Conservation (phyloP, 1,140 invertebrate species). For the Nasonia longicornis region DNA sequence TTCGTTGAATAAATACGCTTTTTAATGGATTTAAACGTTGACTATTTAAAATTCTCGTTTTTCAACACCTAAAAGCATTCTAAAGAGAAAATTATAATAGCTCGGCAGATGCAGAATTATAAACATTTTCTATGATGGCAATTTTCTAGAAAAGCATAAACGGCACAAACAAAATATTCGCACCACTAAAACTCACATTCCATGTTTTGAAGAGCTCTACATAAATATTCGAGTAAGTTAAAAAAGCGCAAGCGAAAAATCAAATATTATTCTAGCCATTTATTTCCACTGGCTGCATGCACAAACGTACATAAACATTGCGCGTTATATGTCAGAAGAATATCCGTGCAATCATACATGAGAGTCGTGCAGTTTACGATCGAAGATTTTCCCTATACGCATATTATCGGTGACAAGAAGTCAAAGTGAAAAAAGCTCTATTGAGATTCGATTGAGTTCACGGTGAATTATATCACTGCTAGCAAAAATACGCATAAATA, state of each 20-base stretch:
- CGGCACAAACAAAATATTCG: background rate
- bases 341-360: background rate
- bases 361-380: background rate
- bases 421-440: background rate
- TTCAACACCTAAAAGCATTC: too few relatives aligned
- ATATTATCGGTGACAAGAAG: too few relatives aligned
- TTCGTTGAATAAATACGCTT: too few relatives aligned
- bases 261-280: background rate
- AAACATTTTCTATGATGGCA: too few relatives aligned
- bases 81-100: too few relatives aligned
- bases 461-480: background rate
- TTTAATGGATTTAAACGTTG: too few relatives aligned
- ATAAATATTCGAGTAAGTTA: background rate
- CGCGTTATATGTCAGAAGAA: background rate
- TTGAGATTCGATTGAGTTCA: background rate
- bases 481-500: too few relatives aligned
- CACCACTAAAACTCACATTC: background rate
- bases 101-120: too few relatives aligned
- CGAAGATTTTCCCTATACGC: background rate
- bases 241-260: background rate
- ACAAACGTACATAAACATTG: background rate
- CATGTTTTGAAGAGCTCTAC: background rate
- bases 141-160: background rate
- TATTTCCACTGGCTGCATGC: background rate
- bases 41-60: too few relatives aligned